Conservation (phyloP, 2,113 vertebrate species). For the Lates calcarifer region DNA sequence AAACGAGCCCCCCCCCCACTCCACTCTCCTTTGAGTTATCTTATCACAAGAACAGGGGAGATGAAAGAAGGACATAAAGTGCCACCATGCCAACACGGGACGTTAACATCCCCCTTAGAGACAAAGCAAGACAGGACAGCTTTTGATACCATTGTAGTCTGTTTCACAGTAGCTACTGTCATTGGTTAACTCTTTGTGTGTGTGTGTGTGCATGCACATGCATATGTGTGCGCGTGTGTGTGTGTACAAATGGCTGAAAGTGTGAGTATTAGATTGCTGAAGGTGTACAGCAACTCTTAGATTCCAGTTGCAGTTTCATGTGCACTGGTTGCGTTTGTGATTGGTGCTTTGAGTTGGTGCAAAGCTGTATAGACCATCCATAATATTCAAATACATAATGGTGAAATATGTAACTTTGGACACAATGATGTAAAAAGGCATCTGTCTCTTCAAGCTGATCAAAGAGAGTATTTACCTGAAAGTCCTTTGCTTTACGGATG, state of each 20-base stretch:
- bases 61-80: constrained; percentile 83
- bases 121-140: constrained; percentile 69
- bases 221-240: constrained; percentile 2
- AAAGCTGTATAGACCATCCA: background rate
- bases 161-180: constrained; percentile 30
- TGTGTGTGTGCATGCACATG: constrained; percentile 11
- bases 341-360: background rate
- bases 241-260: constrained; percentile 15
- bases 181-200: constrained; percentile 10
- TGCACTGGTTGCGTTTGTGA: background rate
- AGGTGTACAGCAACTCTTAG: background rate
- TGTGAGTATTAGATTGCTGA: constrained; percentile 5
- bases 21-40: constrained; percentile 70
- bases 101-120: constrained; percentile 74
- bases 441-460: constrained; percentile 12
- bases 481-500: constrained; percentile 14
- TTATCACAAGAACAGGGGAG: constrained; percentile 78
- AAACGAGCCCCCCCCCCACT: constrained; percentile 75
- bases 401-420: background rate
- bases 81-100: constrained; percentile 74
- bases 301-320: background rate
- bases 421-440: constrained; percentile 33
- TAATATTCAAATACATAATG: background rate
- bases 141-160: constrained; percentile 62
- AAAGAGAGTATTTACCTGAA: constrained; percentile 37